phyloP scores from a whole-genome alignment of 2,888 invertebrate genomes.

The Oscheius onirici region DNA sequence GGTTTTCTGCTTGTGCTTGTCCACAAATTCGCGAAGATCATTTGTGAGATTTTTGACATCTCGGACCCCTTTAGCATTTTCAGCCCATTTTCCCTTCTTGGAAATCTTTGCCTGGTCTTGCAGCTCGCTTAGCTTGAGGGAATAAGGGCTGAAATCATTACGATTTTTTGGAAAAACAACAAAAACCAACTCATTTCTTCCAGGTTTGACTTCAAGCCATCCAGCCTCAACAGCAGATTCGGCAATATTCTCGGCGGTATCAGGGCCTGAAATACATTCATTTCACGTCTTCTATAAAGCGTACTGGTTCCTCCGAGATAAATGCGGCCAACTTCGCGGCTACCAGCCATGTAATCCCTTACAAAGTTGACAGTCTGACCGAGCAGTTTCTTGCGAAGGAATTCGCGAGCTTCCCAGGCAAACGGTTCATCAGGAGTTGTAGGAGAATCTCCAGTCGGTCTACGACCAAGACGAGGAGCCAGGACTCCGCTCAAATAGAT shows the following conservation, averaged over 20 bases:
- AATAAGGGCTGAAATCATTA: constrained; percentile 72
- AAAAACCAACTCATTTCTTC: constrained; percentile 39
- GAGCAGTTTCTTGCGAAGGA: constrained; percentile 87
- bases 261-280: constrained; percentile 50
- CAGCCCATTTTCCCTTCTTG: constrained; percentile 81
- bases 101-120: constrained; percentile 90
- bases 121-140: constrained; percentile 79
- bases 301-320: constrained; percentile 65
- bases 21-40: constrained; percentile 84
- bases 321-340: constrained; percentile 83
- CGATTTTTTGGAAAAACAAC: neutral
- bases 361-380: constrained; percentile 82
- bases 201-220: constrained; percentile 80
- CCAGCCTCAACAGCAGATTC: constrained; percentile 90
- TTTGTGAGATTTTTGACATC: constrained; percentile 84
- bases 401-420: constrained; percentile 98
- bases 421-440: constrained; percentile 77
- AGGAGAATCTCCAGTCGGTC: constrained; percentile 77
- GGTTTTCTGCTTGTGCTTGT: constrained; percentile 85
- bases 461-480: constrained; percentile 88
- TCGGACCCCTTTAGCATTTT: constrained; percentile 36
- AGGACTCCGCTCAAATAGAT: constrained; percentile 88
- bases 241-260: constrained; percentile 85
- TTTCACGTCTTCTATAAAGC: neutral
- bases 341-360: constrained; percentile 82